Evolutionary conservation across 2,888 invertebrate genomes (phyloP).

Genomic region (Cataglyphis albicans): DNA sequence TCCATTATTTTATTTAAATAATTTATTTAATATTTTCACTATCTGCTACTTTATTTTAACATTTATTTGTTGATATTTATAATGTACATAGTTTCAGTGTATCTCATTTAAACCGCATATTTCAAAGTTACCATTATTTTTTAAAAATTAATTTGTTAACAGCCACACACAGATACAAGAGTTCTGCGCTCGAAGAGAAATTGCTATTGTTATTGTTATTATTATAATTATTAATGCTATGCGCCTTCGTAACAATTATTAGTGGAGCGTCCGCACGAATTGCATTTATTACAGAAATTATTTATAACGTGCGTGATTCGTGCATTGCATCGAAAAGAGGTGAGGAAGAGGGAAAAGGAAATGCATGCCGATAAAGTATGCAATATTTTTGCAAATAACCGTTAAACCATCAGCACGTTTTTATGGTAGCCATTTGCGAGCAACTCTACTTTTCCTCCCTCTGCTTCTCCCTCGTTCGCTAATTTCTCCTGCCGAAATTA

Average conservation of each 20-base stretch:
- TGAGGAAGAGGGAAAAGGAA: constrained; percentile 3
- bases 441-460: not conserved
- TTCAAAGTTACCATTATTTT: constrained; percentile 18
- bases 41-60: constrained; percentile 4
- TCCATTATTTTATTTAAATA: constrained; percentile 12
- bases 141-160: constrained; percentile 25
- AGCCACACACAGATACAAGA: not conserved
- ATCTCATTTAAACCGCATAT: constrained; percentile 10
- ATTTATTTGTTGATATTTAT: constrained; percentile 12
- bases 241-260: constrained; percentile 39
- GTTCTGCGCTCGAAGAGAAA: not conserved
- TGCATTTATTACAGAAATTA: constrained; percentile 42
- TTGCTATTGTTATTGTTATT: constrained; percentile 28
- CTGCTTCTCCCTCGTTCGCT: constrained; percentile 10
- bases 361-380: constrained; percentile 32
- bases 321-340: constrained; percentile 3
- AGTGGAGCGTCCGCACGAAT: constrained; percentile 36
- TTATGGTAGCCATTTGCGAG: constrained; percentile 48
- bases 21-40: not conserved
- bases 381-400: constrained; percentile 43
- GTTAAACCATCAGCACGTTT: constrained; percentile 43
- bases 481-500: constrained; percentile 42
- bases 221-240: constrained; percentile 44
- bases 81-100: not conserved
- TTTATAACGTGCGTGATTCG: constrained; percentile 31